Percentiles rank a stretch among this genome's conserved stretches.
These are phyloP conservation scores for Drosophila ustulata DNA, from an alignment of 2,888 invertebrate species.

Conservation along the genomic window DNA sequence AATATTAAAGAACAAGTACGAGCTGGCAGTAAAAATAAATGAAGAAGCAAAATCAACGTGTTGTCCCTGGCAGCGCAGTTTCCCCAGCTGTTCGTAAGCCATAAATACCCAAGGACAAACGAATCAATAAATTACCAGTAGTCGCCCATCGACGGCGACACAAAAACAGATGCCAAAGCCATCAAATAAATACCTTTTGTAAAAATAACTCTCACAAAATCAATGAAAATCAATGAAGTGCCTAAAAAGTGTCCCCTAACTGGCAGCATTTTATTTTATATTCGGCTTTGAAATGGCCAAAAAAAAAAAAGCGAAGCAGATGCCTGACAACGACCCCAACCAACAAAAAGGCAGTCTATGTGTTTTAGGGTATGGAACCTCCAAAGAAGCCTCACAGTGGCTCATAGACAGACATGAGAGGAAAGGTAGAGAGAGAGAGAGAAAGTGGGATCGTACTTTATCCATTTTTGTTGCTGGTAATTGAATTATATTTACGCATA, in stretches of 20 bases:
- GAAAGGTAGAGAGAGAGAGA: neutral
- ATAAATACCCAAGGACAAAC: conserved; percentile 43
- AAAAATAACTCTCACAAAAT: conserved; percentile 73
- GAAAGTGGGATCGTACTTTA: conserved; percentile 1
- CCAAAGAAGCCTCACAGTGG: neutral
- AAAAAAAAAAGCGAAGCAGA: conserved; percentile 13
- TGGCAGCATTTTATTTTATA: conserved; percentile 36
- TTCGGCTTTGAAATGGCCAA: conserved; percentile 34
- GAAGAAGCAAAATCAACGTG: neutral
- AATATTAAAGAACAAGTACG: too few relatives aligned
- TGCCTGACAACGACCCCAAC: conserved; percentile 25
- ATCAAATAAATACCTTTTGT: conserved; percentile 33
- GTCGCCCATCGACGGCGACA: conserved; percentile 10
- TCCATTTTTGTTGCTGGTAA: conserved; percentile 46
- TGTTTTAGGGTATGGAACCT: neutral
- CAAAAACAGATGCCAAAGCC: conserved; percentile 18
- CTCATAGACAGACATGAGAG: neutral
- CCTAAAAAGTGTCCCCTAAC: conserved; percentile 40
- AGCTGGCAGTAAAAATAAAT: neutral
- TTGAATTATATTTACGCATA: conserved; percentile 72
- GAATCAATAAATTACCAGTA: conserved; percentile 55
- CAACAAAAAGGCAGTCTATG: conserved; percentile 5
- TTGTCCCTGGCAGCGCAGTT: conserved; percentile 1
- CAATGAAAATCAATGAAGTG: conserved; percentile 76
- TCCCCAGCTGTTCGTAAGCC: conserved; percentile 5